Conservation (phyloP, 2,113 vertebrate species). For the Sciurus niger region DNA sequence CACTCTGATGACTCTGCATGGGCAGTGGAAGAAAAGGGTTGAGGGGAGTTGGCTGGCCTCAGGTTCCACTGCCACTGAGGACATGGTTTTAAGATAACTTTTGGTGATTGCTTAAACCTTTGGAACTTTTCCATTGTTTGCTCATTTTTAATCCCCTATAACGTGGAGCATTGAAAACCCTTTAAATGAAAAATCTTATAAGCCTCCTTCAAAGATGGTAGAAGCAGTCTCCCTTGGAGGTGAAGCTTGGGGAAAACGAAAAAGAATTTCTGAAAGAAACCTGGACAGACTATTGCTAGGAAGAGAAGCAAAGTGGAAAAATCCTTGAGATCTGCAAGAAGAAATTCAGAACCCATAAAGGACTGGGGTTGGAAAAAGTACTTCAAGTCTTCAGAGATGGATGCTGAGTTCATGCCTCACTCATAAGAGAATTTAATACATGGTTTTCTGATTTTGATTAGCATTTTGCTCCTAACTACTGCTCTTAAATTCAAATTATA, state of each 20-base stretch:
- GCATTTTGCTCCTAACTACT: conserved; percentile 78
- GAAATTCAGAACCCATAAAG: neutral
- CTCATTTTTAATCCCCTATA: neutral
- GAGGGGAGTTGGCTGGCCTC: neutral
- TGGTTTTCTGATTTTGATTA: conserved; percentile 76
- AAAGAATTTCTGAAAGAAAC: neutral
- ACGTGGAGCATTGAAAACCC: neutral
- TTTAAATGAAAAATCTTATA: neutral
- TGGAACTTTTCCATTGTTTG: neutral
- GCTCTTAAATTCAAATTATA: conserved; percentile 82
- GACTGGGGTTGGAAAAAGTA: neutral
- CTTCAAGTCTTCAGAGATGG: neutral
- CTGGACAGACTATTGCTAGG: neutral
- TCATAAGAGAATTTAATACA: conserved; percentile 46
- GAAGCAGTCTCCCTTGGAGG: neutral
- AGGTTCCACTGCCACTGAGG: neutral
- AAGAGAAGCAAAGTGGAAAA: neutral
- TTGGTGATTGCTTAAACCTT: neutral
- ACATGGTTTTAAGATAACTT: neutral
- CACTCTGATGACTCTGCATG: fast-evolving
- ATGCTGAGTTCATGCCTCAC: neutral
- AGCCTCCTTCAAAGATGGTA: neutral
- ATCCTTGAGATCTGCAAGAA: neutral
- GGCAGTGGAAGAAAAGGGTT: neutral
- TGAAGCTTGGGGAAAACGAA: neutral